Conservation (phyloP, 2,113 vertebrate genomes). For the Dromas ardeola region DNA sequence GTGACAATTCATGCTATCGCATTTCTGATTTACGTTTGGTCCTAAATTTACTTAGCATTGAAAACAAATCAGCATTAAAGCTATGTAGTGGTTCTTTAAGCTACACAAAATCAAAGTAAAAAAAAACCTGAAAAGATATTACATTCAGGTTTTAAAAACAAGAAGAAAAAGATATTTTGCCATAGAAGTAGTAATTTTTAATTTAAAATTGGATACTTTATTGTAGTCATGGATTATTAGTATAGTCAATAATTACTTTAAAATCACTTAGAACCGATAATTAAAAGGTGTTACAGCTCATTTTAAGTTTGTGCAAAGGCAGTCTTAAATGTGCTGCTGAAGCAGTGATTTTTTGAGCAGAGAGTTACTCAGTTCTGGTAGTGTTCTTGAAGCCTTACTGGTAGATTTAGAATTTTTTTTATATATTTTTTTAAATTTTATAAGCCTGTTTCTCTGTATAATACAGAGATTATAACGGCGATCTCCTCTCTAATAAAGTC, state of each 20-base stretch:
- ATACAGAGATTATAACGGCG: neutral
- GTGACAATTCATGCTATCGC: neutral
- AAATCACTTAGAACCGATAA: constrained; percentile 33
- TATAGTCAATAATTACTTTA: constrained; percentile 43
- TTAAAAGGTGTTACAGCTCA: neutral
- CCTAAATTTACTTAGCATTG: constrained; percentile 25
- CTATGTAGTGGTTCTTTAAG: neutral
- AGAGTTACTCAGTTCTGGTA: neutral
- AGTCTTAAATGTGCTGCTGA: neutral
- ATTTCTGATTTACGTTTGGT: constrained; percentile 36
- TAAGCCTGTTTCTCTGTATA: neutral
- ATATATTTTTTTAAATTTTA: neutral
- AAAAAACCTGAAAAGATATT: constrained; percentile 19
- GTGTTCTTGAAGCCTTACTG: neutral
- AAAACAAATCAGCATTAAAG: constrained; percentile 45
- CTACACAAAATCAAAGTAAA: constrained; percentile 36
- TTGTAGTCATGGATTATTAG: constrained; percentile 34
- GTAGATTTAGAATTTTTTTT: neutral
- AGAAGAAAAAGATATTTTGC: constrained; percentile 22
- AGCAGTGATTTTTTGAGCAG: constrained; percentile 1
- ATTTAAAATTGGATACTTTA: constrained; percentile 45
- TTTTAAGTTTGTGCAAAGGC: constrained; percentile 26
- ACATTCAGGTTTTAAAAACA: constrained; percentile 41
- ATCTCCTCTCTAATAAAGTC: neutral
- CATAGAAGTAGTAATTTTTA: constrained; percentile 45